phyloP scores from a whole-genome alignment of 2,797 vertebrate species.

The Thalassophryne amazonica region DNA sequence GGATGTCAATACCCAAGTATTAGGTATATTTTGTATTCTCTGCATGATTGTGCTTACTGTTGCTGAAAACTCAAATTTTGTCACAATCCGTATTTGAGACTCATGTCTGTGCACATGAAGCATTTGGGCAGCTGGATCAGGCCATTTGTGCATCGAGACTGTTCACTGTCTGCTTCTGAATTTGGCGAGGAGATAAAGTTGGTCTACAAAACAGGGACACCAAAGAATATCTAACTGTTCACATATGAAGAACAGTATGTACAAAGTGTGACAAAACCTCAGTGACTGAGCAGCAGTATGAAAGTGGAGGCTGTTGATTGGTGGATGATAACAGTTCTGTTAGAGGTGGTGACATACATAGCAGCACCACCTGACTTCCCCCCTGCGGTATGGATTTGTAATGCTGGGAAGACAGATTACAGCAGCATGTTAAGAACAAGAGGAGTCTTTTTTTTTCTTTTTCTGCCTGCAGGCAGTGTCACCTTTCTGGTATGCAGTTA shows the following conservation, averaged over 20 bases:
- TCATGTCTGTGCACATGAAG: conserved; percentile 10
- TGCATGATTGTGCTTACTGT: not conserved
- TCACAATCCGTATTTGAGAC: conserved; percentile 16
- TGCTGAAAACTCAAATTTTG: conserved; percentile 17
- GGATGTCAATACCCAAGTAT: not conserved
- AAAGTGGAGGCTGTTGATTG: conserved; percentile 25
- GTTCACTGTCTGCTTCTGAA: not conserved
- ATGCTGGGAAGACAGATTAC: conserved; percentile 44
- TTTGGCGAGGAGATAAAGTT: not conserved
- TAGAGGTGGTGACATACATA: conserved; percentile 4
- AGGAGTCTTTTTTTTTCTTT: conserved; percentile 5
- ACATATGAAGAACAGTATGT: not conserved
- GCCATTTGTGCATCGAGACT: conserved; percentile 11
- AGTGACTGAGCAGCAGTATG: not conserved
- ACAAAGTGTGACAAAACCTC: conserved; percentile 2
- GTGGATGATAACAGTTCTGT: conserved; percentile 13
- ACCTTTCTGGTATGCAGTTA: conserved; percentile 37
- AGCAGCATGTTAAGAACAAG: conserved; percentile 17
- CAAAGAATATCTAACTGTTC: not conserved
- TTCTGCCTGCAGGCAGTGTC: conserved; percentile 26
- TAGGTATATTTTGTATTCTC: not conserved
- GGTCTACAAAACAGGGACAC: not conserved
- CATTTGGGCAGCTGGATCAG: conserved; percentile 21
- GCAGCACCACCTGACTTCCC: conserved; percentile 8
- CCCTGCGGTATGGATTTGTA: conserved; percentile 21